A percentile compares a stretch with the other conserved stretches of the same genome.
phyloP scores from a whole-genome alignment of 2,888 invertebrate species.

The Pseudococcus longispinus region DNA sequence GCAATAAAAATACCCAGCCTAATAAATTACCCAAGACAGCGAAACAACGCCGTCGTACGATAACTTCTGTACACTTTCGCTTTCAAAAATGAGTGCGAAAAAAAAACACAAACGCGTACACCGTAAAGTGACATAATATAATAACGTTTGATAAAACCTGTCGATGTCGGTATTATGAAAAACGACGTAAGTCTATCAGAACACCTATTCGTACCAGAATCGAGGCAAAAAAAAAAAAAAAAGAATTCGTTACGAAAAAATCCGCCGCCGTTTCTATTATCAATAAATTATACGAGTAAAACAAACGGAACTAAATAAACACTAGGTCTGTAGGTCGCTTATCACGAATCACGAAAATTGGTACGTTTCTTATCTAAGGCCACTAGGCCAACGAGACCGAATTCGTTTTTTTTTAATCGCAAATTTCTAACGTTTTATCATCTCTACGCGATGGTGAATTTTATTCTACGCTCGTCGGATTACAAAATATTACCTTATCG shows the following conservation, averaged over 20 bases:
- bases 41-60: not conserved
- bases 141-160: not conserved
- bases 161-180: not conserved
- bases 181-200: not conserved
- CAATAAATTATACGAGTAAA: not conserved
- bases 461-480: not conserved
- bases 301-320: constrained; percentile 39
- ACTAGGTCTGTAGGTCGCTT: constrained; percentile 38
- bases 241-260: not conserved
- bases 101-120: not conserved
- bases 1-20: not conserved
- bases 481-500: not conserved
- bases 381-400: constrained; percentile 22
- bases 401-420: not conserved
- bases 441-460: not conserved
- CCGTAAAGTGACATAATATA: constrained; percentile 5
- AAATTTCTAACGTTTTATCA: constrained; percentile 44
- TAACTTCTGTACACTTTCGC: not conserved
- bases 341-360: constrained; percentile 11
- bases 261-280: not conserved
- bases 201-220: no score
- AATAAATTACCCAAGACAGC: not conserved
- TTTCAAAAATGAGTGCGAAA: not conserved
- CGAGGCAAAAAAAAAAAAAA: not conserved
- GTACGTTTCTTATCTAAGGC: constrained; percentile 33